phyloP scores from a whole-genome alignment of 2,113 vertebrate genomes.

The Paramormyrops kingsleyae region DNA sequence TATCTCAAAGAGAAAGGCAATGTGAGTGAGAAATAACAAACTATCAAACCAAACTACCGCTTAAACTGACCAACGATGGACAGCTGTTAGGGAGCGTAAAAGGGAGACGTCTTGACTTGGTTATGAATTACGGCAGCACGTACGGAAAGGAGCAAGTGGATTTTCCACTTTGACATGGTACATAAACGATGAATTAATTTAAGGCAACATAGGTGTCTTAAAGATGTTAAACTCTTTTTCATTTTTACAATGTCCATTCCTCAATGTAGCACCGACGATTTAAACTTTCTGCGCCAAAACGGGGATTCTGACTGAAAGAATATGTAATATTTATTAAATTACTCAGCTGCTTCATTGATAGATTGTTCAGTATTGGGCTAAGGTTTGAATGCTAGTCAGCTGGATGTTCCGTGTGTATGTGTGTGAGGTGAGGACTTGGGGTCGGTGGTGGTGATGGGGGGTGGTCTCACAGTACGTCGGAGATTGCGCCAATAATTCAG shows the following conservation, averaged over 20 bases:
- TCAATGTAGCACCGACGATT: background rate
- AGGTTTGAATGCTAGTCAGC: background rate
- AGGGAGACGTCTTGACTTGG: background rate
- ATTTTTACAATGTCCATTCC: background rate
- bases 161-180: constrained; percentile 6
- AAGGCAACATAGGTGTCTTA: background rate
- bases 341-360: background rate
- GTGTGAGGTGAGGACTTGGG: background rate
- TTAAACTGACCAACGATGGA: background rate
- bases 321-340: background rate
- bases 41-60: background rate
- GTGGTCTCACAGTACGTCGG: constrained; percentile 23
- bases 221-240: background rate
- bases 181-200: background rate
- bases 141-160: background rate
- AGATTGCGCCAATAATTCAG: constrained; percentile 43
- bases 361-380: background rate
- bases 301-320: background rate
- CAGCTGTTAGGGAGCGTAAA: background rate
- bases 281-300: background rate
- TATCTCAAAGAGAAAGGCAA: background rate
- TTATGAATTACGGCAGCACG: background rate
- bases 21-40: background rate
- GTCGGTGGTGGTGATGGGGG: background rate
- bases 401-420: background rate